Evolutionary conservation across 2,888 invertebrate genomes (phyloP), one percentile per base, ranked within the genome.

Genomic region (Mythimna vitellina): DNA sequence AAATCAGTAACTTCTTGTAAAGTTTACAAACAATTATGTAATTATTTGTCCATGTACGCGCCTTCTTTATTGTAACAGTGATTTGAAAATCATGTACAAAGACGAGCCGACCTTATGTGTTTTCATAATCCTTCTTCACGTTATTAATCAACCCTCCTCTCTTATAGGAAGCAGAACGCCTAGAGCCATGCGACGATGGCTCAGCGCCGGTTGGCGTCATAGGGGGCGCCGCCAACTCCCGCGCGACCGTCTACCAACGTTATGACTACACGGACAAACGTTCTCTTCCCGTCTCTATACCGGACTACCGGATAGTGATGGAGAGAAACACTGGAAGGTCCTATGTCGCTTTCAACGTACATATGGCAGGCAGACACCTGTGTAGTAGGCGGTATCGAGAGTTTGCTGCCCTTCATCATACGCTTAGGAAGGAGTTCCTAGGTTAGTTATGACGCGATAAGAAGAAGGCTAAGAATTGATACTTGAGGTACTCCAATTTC

Each of bases 361-460:
- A 99, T 94, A 99, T 99, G 99, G 99, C 99, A 9, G 99, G 99
- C 0, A 96, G 99, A 51, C 99, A 99, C 92, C 96, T 99, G 68
- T 99, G 99, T 95, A 99, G 99, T 65, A 97, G 99, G 65, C 97
- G 99, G 54, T 99, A 99, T 93, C 97, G 99, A 76, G 99, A 99
- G 96, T 99, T 99, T 93, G 97, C 99, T 12, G 98, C 98, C 83
- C 96, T 99, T 78, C 98, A 99, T 90, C 97, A 97, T 88, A 97
- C 98, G 86, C 96, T 99, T 70, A 98, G 99, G 93, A 98, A 99
- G 93, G 99, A 99, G 93, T 99, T 99, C 93, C 97, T 98, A 82
- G 99, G 97, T 97, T 79, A 92, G 92, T 72, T 8, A 29, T 0
- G 46, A 29, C 5, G 6, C 20, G 1, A 46, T 29, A 22, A 9